A percentile compares a stretch with the other conserved stretches of the same genome.
Evolutionary conservation across 92 coral and sea anemone genomes (phyloP).

Genomic region (Pocillopora grandis): DNA sequence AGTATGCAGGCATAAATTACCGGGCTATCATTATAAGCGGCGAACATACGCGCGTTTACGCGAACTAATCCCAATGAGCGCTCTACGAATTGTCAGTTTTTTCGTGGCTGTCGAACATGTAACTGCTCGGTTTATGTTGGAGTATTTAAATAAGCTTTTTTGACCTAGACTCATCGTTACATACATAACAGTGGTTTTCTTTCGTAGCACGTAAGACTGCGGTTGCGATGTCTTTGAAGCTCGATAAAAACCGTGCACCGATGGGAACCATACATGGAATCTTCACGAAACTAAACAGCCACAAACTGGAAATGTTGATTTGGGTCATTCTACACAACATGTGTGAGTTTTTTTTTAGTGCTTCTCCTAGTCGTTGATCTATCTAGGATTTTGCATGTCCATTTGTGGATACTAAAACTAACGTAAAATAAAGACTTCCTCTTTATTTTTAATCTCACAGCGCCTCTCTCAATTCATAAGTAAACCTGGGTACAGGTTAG

Average conservation of each 20-base stretch:
- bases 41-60: no score
- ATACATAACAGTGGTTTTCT: not conserved
- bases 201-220: not conserved
- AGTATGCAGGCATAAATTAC: no score
- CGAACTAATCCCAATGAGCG: no score
- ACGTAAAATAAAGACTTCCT: not conserved
- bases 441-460: not conserved
- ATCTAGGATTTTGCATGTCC: not conserved
- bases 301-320: constrained; percentile 25
- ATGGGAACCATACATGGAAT: not conserved
- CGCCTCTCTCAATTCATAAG: no score
- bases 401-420: not conserved
- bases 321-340: constrained; percentile 30
- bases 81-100: no score
- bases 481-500: no score
- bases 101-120: not conserved
- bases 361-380: not conserved
- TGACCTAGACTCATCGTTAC: no score
- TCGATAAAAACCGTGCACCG: not conserved
- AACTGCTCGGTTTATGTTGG: not conserved
- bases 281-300: not conserved
- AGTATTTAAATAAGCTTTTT: not conserved
- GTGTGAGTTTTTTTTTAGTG: not conserved
- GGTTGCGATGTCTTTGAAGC: not conserved
- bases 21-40: no score